Evolutionary conservation across 2,113 vertebrate species (phyloP).

Genomic region (Melanotaenia duboulayi): DNA sequence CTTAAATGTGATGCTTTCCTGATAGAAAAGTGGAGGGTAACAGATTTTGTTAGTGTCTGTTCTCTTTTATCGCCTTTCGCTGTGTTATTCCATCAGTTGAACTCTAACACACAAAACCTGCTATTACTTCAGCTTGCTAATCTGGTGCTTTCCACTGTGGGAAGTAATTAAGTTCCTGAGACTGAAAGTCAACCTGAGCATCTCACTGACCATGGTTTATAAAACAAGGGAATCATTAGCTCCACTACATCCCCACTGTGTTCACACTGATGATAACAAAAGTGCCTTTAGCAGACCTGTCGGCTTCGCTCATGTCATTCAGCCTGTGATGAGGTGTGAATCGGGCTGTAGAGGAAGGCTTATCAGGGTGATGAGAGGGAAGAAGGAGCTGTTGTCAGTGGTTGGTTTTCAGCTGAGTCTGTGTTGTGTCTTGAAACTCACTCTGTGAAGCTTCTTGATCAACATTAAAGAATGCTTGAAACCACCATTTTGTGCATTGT

Average conservation of each 20-base stretch:
- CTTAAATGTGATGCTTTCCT: not conserved
- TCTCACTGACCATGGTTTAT: conserved; percentile 7
- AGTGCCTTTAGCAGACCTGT: conserved; percentile 45
- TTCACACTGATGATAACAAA: conserved; percentile 67
- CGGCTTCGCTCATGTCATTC: conserved; percentile 42
- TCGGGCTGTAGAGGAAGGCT: conserved; percentile 39
- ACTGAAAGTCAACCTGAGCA: not conserved
- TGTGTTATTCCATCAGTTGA: not conserved
- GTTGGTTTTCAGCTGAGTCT: conserved; percentile 44
- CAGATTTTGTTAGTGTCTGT: not conserved
- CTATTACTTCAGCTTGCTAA: not conserved
- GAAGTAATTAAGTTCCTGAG: conserved; percentile 4
- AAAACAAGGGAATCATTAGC: conserved; percentile 38
- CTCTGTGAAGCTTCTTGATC: not conserved
- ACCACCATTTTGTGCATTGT: not conserved
- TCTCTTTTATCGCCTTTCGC: not conserved
- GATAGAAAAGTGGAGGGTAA: not conserved
- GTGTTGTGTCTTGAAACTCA: conserved; percentile 51
- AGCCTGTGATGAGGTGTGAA: conserved; percentile 54
- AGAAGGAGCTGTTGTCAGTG: conserved; percentile 62
- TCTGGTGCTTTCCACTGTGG: not conserved
- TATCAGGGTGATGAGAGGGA: conserved; percentile 71
- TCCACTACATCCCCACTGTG: conserved; percentile 30
- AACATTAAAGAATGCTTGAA: not conserved
- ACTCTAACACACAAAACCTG: not conserved